Conservation (phyloP, 2,888 invertebrate species). For the Temnothorax ravouxi region DNA sequence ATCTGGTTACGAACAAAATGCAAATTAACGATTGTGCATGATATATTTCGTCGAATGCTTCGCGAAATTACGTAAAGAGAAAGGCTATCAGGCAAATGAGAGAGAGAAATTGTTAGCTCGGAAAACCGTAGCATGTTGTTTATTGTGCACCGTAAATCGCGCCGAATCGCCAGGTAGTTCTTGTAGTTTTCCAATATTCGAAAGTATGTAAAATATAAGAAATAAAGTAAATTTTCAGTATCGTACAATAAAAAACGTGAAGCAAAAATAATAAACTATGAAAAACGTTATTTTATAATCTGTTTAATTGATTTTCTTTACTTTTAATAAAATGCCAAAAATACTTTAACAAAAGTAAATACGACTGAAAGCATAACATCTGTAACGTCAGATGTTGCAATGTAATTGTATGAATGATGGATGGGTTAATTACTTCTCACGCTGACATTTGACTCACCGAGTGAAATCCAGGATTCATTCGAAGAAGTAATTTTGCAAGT, state of each 20-base stretch:
- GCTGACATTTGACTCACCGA: conserved; percentile 31
- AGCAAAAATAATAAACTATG: background rate
- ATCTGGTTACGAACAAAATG: conserved; percentile 22
- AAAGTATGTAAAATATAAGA: conserved; percentile 3
- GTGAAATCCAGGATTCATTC: conserved; percentile 31
- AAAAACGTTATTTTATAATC: background rate
- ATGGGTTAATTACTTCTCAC: conserved; percentile 21
- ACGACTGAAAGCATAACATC: background rate
- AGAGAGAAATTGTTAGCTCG: conserved; percentile 54
- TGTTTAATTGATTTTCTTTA: background rate
- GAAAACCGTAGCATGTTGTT: conserved; percentile 58
- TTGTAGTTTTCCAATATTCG: background rate
- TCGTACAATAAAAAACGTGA: background rate
- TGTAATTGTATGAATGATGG: conserved; percentile 7
- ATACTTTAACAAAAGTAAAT: background rate
- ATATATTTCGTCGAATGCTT: conserved; percentile 64
- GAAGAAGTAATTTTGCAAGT: conserved; percentile 27
- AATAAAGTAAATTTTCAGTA: background rate
- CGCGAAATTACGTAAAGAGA: conserved; percentile 79
- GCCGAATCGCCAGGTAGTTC: background rate
- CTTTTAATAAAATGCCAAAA: background rate
- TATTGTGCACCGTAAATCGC: conserved; percentile 55
- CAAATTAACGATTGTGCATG: conserved; percentile 60
- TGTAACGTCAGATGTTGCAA: conserved; percentile 13
- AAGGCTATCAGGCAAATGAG: conserved; percentile 78